Evolutionary conservation across 2,797 vertebrate species (phyloP), one percentile per base, ranked within the genome.

Genomic region (Smutsia gigantea): DNA sequence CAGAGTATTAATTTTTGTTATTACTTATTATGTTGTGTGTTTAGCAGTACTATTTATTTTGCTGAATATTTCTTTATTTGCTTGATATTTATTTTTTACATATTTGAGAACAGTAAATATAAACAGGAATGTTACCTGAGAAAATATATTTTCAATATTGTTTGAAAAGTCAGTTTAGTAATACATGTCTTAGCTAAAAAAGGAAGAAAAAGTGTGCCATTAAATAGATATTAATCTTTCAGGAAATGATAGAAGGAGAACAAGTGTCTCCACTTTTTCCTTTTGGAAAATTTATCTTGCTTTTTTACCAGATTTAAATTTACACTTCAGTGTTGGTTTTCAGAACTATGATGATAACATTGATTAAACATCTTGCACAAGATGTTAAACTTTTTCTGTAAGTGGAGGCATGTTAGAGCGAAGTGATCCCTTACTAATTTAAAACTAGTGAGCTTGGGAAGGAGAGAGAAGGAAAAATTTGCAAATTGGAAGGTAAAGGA

Each of bases 1-100:
- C 27, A 96, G 77, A 69, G 96, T 97, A 94, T 94, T 84, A 97
- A 96, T 75, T 29, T 46, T 27, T 92, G 79, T 90, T 96, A 96
- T 97, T 97, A 96, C 46, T 46, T 46, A 97, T 97, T 92, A 66
- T 1, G 14, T 90, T 46, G 46, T 46, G 11, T 46, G 10, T 46
- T 46, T 27, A 59, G 17, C 95, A 69, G 91, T 96, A 92, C 10
- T 72, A 5, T 96, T 97, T 88, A 77, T 87, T 91, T 93, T 97
- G 23, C 82, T 94, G 91, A 96, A 81, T 91, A 97, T 95, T 97
- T 19, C 10, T 91, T 93, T 19, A 46, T 91, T 93, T 97, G 25
- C 82, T 94, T 92, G 95, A 81, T 91, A 97, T 95, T 97, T 97
- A 95, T 86, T 85, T 19, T 90, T 96, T 18, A 63, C 46, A 5